Conservation (phyloP, 2,113 vertebrate species). For the Uria aalge region DNA sequence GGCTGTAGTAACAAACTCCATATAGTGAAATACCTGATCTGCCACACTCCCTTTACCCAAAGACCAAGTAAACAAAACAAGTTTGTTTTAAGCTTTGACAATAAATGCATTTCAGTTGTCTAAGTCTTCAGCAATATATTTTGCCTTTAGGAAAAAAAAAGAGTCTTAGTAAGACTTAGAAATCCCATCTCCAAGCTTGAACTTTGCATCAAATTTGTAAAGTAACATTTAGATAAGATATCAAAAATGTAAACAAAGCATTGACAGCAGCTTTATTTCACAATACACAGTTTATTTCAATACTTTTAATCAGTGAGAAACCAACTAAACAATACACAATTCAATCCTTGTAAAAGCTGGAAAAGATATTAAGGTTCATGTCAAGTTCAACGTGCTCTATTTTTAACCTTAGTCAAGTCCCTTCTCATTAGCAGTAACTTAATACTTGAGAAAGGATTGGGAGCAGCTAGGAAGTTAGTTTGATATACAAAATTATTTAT, state of each 20-base stretch:
- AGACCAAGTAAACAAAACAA: not conserved
- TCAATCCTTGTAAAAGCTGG: not conserved
- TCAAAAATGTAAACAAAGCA: not conserved
- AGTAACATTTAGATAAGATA: not conserved
- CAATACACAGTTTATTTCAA: not conserved
- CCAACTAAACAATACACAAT: not conserved
- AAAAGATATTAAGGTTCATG: constrained; percentile 29
- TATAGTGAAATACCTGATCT: not conserved
- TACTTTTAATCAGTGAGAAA: not conserved
- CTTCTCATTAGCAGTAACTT: constrained; percentile 26
- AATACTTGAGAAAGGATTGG: not conserved
- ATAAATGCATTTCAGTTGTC: not conserved
- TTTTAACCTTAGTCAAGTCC: constrained; percentile 21
- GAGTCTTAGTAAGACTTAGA: not conserved
- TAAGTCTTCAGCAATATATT: not conserved
- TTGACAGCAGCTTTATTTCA: not conserved
- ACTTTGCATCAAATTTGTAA: not conserved
- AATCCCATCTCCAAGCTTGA: not conserved
- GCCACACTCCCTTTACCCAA: not conserved
- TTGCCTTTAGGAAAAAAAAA: not conserved
- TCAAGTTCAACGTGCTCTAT: not conserved
- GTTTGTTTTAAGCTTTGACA: not conserved
- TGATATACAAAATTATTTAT: not conserved
- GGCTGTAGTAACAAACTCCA: not conserved
- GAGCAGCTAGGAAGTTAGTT: not conserved